These are phyloP conservation scores for Manacus vitellinus DNA, from an alignment of 2,113 vertebrate species.

Conservation along the genomic window DNA sequence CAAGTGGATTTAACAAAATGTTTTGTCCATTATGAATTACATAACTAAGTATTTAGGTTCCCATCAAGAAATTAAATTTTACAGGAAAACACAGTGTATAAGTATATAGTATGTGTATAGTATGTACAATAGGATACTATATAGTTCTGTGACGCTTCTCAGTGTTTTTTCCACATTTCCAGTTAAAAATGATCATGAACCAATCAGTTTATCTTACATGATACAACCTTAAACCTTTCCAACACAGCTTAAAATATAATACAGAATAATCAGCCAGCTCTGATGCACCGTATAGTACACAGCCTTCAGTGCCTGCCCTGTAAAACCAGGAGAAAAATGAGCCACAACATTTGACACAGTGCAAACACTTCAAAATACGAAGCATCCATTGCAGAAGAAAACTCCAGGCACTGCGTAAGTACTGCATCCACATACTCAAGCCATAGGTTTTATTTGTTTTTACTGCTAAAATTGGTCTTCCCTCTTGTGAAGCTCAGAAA, in stretches of 20 bases:
- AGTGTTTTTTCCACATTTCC: neutral
- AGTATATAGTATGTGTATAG: neutral
- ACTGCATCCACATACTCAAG: neutral
- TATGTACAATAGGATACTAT: neutral
- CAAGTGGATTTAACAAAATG: neutral
- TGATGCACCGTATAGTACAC: neutral
- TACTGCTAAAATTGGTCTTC: neutral
- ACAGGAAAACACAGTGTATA: neutral
- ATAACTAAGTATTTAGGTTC: neutral
- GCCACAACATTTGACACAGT: neutral
- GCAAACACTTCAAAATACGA: neutral
- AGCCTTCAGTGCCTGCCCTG: neutral
- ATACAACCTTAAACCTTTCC: constrained; percentile 33
- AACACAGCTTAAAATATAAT: constrained; percentile 36
- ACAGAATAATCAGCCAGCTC: constrained; percentile 35
- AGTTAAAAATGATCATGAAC: neutral
- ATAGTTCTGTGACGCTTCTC: neutral
- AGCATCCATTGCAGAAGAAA: neutral
- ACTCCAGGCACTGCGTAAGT: neutral
- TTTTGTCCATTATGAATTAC: neutral
- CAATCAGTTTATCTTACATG: neutral
- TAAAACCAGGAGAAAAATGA: neutral
- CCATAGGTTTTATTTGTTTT: neutral
- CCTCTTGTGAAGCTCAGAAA: neutral
- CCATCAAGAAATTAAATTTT: neutral